Evolutionary conservation across 2,797 vertebrate genomes (phyloP), one percentile per base, ranked within the genome.

Genomic region (Tragopan temminckii): DNA sequence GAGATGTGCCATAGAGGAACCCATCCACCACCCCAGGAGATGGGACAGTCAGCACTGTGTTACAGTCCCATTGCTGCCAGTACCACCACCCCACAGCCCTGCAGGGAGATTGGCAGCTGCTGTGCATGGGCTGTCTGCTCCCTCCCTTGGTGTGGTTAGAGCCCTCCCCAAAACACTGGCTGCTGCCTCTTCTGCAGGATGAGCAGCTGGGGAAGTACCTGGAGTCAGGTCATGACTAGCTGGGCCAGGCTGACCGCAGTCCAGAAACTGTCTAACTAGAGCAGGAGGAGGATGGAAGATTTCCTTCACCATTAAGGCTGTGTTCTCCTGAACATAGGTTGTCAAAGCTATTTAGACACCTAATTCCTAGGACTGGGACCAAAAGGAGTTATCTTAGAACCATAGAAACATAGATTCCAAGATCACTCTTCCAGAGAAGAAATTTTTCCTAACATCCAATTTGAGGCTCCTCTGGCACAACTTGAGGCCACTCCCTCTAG

Each of bases 181-280:
- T 91, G 35, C 53, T 20, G 19, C 50, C 71, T 91, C 50, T 33
- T 72, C 46, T 95, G 70, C 82, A 76, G 45, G 8, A 36, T 72
- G 69, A 91, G 74, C 50, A 83, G 38, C 74, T 79, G 88, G 94
- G 87, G 82, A 94, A 95, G 94, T 86, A 93, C 89, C 93, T 89
- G 82, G 50, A 96, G 33, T 88, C 82, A 90, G 91, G 70, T 93
- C 74, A 72, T 76, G 59, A 93, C 88, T 85, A 79, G 76, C 77
- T 89, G 80, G 31, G 36, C 63, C 23, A 19, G 27, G 45, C 85
- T 93, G 91, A 89, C 89, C 80, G 63, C 91, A 91, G 74, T 31
- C 20, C 15, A 59, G 59, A 79, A 89, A 12, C 45, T 2, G 0
- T 59, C 64, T 55, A 48, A 80, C 24, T 70, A 79, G 76, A 85